Evolutionary conservation across 2,113 vertebrate species (phyloP), one percentile per base, ranked within the genome.

Genomic region (Epinephelus moara): DNA sequence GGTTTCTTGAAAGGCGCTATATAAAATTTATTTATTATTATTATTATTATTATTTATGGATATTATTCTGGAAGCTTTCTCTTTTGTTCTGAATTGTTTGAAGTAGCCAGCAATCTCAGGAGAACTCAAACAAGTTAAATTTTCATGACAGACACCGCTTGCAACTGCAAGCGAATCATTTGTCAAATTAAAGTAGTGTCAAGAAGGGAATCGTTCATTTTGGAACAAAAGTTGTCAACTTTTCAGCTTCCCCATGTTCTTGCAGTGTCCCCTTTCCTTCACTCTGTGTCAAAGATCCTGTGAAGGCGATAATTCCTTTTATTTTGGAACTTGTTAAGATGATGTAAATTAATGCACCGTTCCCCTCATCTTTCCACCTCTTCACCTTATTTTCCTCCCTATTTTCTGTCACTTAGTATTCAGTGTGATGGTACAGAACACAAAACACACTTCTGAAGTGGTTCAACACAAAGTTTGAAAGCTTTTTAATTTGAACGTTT

Each of bases 301-400:
- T 57, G 72, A 77, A 84, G 0, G 56, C 3, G 4, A 1, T 0
- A 77, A 73, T 53, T 69, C 76, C 15, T 21, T 75, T n/a, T 5
- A 78, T 59, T 56, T 37, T 23, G 45, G 1, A 78, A 45, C 70
- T 52, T 53, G 77, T 75, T 75, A 70, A 66, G 11, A 33, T 14
- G 8, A 18, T 6, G 21, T 67, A n/a, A 77, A 47, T 67, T 11
- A 64, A 69, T 63, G 47, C 21, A 45, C 8, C 30, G 5, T 11
- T 59, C 23, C 33, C 8, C 15, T 59, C 14, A 19, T 21, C 47
- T 45, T 18, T 13, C 15, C 15, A 12, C 45, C n/a, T 70, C 67
- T 64, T 7, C 52, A 18, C 19, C 62, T n/a, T 57, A 30, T 21
- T 4, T 13, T 7, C 30, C 19, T 30, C 21, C 11, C 8, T 30